Conservation (phyloP, 2,113 vertebrate species). For the Urocolius indicus region DNA sequence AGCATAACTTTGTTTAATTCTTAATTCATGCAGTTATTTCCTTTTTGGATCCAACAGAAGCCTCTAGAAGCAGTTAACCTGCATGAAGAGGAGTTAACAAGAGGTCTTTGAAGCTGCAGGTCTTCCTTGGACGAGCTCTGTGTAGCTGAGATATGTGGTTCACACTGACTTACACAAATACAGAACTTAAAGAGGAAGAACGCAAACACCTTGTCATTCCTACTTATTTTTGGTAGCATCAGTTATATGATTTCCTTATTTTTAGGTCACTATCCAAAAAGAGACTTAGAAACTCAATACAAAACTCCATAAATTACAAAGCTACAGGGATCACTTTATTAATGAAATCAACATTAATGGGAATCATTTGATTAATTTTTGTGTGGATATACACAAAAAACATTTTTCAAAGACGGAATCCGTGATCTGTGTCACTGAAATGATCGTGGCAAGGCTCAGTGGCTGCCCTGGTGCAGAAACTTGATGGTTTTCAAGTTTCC, state of each 20-base stretch:
- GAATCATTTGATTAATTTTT: not conserved
- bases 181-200: not conserved
- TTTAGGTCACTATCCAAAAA: not conserved
- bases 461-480: not conserved
- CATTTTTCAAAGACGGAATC: not conserved
- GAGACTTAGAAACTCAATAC: not conserved
- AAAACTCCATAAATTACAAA: not conserved
- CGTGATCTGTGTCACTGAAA: not conserved
- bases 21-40: conserved; percentile 1
- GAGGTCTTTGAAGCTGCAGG: not conserved
- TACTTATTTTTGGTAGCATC: not conserved
- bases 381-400: not conserved
- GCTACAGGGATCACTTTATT: not conserved
- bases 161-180: not conserved
- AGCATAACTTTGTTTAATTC: not conserved
- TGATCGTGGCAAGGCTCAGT: not conserved
- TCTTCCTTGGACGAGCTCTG: not conserved
- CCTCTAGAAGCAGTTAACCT: not conserved
- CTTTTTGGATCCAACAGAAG: not conserved
- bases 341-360: not conserved
- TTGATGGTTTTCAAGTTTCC: not conserved
- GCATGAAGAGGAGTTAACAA: not conserved
- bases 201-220: not conserved
- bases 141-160: not conserved
- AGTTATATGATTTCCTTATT: not conserved